Percentiles rank a stretch among this genome's conserved stretches.
Conservation (phyloP, 2,113 vertebrate genomes). For the Ondatra zibethicus region DNA sequence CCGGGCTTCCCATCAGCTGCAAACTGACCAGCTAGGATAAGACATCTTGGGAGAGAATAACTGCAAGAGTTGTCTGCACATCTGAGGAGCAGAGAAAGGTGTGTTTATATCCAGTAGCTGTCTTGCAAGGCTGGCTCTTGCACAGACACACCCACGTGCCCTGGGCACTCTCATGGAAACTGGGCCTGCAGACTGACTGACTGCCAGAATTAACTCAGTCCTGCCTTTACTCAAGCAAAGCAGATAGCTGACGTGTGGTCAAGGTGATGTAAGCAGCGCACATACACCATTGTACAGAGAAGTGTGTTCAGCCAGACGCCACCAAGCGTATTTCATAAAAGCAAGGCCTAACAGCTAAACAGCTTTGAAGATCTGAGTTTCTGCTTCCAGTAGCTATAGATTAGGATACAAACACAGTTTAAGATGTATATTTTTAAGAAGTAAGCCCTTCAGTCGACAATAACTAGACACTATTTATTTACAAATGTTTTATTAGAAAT, state of each 20-base stretch:
- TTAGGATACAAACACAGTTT: slow-evolving; percentile 21
- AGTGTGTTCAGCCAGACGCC: neutral
- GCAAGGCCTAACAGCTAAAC: neutral
- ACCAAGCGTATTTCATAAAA: neutral
- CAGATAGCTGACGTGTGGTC: neutral
- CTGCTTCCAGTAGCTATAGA: neutral
- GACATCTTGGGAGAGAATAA: neutral
- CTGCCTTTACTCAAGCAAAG: neutral
- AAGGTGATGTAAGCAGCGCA: neutral
- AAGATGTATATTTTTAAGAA: neutral
- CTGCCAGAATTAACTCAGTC: neutral
- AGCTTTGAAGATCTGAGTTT: neutral
- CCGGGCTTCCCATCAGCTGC: neutral
- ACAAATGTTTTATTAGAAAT: slow-evolving; percentile 37
- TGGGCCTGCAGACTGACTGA: neutral
- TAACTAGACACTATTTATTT: slow-evolving; percentile 43
- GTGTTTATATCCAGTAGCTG: neutral
- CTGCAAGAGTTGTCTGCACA: neutral
- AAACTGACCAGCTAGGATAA: neutral
- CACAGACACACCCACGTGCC: neutral
- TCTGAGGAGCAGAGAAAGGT: neutral
- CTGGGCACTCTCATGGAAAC: neutral
- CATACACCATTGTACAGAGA: neutral
- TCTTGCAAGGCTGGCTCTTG: neutral
- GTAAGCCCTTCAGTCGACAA: neutral